phyloP scores from a whole-genome alignment of 2,113 vertebrate genomes.

The Phalacrocorax pelagicus region DNA sequence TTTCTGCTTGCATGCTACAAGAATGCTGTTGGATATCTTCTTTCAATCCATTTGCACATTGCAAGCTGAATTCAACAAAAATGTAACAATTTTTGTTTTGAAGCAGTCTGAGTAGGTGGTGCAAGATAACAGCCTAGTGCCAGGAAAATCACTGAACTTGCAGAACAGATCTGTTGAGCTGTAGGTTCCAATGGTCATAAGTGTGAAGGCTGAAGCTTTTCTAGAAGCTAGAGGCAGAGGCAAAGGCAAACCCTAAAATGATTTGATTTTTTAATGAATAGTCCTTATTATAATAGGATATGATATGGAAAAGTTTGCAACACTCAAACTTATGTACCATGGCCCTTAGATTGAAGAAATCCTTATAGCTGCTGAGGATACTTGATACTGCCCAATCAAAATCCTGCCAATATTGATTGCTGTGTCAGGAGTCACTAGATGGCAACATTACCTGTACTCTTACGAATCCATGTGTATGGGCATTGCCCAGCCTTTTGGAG shows the following conservation, averaged over 20 bases:
- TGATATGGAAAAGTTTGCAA: not conserved
- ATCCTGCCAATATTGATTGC: not conserved
- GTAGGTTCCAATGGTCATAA: not conserved
- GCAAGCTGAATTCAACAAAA: not conserved
- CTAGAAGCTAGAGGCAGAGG: not conserved
- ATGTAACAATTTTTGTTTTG: not conserved
- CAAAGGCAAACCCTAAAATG: not conserved
- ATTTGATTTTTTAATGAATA: not conserved
- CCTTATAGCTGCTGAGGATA: not conserved
- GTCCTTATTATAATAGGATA: not conserved
- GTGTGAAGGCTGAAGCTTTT: not conserved
- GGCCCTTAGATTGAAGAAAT: not conserved
- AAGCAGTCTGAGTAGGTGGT: not conserved
- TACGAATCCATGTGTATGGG: not conserved
- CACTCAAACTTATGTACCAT: not conserved
- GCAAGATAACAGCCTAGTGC: not conserved
- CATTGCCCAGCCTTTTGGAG: not conserved
- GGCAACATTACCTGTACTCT: constrained; percentile 55
- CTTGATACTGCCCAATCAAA: not conserved
- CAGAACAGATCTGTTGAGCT: not conserved
- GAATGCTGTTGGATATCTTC: not conserved
- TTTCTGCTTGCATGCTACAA: not conserved
- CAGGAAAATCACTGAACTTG: not conserved
- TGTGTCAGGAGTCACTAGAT: constrained; percentile 45
- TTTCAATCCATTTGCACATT: not conserved